Conservation (phyloP, 2,888 invertebrate genomes). For the Drosophila meridiana region DNA sequence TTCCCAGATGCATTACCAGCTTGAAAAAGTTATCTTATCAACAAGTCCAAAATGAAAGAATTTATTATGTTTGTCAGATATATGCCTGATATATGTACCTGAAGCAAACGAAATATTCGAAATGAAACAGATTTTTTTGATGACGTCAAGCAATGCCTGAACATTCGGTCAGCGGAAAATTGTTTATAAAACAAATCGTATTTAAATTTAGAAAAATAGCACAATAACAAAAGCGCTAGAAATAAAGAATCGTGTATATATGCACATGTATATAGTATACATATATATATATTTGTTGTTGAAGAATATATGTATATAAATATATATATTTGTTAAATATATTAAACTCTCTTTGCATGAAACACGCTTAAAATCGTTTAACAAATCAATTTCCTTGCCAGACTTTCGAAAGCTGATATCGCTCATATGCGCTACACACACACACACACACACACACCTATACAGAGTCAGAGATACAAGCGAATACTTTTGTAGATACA, state of each 20-base stretch:
- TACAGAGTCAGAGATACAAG: background rate
- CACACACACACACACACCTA: background rate
- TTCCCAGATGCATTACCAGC: slow-evolving; percentile 11
- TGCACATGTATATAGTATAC: background rate
- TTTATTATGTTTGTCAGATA: slow-evolving; percentile 11
- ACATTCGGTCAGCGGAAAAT: slow-evolving; percentile 34
- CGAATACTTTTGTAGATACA: slow-evolving; percentile 1
- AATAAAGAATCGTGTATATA: slow-evolving; percentile 7
- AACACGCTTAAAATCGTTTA: slow-evolving; percentile 18
- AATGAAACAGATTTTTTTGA: slow-evolving; percentile 20
- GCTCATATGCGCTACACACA: slow-evolving; percentile 16
- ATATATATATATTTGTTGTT: slow-evolving; percentile 7
- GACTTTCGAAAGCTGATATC: slow-evolving; percentile 35
- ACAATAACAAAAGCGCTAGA: slow-evolving; percentile 39
- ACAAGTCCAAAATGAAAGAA: background rate
- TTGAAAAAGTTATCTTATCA: slow-evolving; percentile 30
- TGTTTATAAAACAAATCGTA: slow-evolving; percentile 61
- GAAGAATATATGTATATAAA: slow-evolving; percentile 14
- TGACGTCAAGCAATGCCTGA: slow-evolving; percentile 62
- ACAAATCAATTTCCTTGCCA: slow-evolving; percentile 27
- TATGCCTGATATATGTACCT: background rate
- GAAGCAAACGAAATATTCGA: slow-evolving; percentile 12
- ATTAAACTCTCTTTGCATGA: slow-evolving; percentile 11
- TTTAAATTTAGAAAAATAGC: slow-evolving; percentile 60
- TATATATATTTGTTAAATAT: slow-evolving; percentile 39